These are phyloP conservation scores for Clarias macrocephalus DNA, from an alignment of 2,113 vertebrate species.

Conservation along the genomic window DNA sequence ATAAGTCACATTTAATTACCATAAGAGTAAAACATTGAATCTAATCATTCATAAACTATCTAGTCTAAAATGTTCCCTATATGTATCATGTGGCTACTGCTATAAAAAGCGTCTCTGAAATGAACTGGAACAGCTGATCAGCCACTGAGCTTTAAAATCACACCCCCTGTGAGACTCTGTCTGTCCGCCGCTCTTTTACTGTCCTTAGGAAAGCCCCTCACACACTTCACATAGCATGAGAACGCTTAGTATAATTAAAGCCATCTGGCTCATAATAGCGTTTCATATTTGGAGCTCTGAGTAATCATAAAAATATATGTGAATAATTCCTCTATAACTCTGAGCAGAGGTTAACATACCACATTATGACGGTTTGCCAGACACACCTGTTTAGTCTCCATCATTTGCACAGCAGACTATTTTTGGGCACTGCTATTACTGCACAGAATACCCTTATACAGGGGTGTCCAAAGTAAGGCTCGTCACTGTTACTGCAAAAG, in stretches of 20 bases:
- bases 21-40: background rate
- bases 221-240: background rate
- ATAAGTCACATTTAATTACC: background rate
- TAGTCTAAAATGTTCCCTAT: background rate
- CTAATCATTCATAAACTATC: background rate
- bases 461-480: background rate
- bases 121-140: slow-evolving; percentile 19
- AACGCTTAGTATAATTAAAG: background rate
- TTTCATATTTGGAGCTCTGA: background rate
- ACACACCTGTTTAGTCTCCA: slow-evolving; percentile 35
- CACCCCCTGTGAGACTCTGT: background rate
- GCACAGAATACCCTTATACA: slow-evolving; percentile 14
- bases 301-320: background rate
- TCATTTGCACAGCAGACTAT: slow-evolving; percentile 31
- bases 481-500: background rate
- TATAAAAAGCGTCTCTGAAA: slow-evolving; percentile 6
- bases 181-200: background rate
- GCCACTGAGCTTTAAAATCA: background rate
- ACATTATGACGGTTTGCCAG: background rate
- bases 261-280: background rate
- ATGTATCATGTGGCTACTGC: slow-evolving; percentile 9
- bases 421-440: slow-evolving; percentile 1
- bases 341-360: background rate
- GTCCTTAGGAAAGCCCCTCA: background rate
- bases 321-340: background rate